phyloP scores from a whole-genome alignment of 2,888 invertebrate species.

The Phengaris alcon region DNA sequence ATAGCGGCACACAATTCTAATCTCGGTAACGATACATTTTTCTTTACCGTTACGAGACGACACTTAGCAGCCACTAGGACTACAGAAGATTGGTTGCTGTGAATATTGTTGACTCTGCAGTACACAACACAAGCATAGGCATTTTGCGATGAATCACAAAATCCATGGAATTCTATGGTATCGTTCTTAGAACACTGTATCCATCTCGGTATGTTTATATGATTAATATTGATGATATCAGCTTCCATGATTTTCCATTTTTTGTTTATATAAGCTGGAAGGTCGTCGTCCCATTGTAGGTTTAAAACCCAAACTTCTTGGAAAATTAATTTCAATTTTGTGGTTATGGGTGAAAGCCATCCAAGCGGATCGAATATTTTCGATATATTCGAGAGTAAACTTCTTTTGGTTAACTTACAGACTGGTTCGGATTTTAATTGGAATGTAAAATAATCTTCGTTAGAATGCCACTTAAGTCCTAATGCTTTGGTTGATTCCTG shows the following conservation, averaged over 20 bases:
- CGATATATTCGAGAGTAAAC: conserved; percentile 16
- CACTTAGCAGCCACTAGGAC: background rate
- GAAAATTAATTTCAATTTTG: background rate
- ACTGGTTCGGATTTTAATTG: too few relatives aligned
- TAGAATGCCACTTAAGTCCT: too few relatives aligned
- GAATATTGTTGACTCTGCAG: background rate
- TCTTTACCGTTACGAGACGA: too few relatives aligned
- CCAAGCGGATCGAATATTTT: conserved; percentile 26
- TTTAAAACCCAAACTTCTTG: too few relatives aligned
- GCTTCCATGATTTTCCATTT: background rate
- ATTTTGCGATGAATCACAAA: background rate
- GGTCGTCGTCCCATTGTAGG: too few relatives aligned
- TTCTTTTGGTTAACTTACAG: conserved; percentile 23
- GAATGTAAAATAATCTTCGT: too few relatives aligned
- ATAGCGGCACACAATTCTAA: too few relatives aligned
- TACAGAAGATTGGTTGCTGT: background rate
- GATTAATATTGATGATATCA: too few relatives aligned
- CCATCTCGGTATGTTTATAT: too few relatives aligned
- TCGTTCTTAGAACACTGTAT: too few relatives aligned
- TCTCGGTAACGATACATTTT: too few relatives aligned
- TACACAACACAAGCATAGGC: conserved; percentile 17
- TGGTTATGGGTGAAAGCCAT: conserved; percentile 19
- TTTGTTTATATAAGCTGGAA: background rate
- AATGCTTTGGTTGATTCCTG: conserved; percentile 1
- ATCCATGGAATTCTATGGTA: background rate